Percentiles rank a stretch among this genome's conserved stretches.
phyloP scores from a whole-genome alignment of 2,888 invertebrate species.

The Campaea margaritaria region DNA sequence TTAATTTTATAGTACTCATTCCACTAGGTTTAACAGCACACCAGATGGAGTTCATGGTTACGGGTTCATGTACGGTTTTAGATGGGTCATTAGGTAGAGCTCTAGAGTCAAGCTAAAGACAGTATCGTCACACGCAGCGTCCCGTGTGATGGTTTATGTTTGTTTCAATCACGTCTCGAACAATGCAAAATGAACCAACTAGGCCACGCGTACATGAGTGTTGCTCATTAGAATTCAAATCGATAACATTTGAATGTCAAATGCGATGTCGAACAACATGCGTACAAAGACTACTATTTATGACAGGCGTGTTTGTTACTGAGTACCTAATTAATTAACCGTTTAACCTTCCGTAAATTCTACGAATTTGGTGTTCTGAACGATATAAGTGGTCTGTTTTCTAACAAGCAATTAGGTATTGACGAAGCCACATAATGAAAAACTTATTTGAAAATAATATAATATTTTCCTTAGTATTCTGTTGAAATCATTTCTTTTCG shows the following conservation, averaged over 20 bases:
- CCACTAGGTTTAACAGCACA: no score
- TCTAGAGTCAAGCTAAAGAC: background rate
- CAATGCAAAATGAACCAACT: conserved; percentile 37
- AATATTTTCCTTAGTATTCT: no score
- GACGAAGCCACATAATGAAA: background rate
- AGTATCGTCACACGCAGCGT: background rate
- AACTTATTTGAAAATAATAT: no score
- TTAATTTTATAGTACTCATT: no score
- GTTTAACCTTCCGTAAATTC: conserved; percentile 7
- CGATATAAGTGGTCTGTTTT: conserved; percentile 10
- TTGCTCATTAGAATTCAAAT: conserved; percentile 44
- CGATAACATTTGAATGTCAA: conserved; percentile 48
- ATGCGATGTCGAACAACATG: conserved; percentile 35
- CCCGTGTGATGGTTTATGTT: conserved; percentile 24
- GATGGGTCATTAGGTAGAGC: no score
- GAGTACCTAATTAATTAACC: conserved; percentile 23
- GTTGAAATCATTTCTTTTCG: no score
- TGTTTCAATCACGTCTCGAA: conserved; percentile 34
- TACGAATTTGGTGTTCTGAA: conserved; percentile 6
- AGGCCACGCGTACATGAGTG: conserved; percentile 39
- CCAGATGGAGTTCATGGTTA: no score
- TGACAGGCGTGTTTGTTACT: conserved; percentile 27
- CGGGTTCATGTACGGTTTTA: no score
- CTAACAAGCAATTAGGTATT: background rate
- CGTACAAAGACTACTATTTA: conserved; percentile 34